Evolutionary conservation across 2,113 vertebrate species (phyloP).

Genomic region (Pantherophis guttatus): DNA sequence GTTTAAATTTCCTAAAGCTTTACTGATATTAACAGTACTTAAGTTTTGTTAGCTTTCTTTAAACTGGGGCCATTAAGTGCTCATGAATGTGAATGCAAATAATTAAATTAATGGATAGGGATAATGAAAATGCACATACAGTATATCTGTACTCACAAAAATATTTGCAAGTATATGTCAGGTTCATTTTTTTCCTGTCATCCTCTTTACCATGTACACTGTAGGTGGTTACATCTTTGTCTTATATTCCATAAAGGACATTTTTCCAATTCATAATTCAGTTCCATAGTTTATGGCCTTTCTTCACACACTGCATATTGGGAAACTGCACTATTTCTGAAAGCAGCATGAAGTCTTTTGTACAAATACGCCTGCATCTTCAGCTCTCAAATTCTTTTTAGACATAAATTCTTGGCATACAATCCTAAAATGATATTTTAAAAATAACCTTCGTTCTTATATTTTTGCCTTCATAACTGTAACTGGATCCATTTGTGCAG

Average conservation of each 20-base stretch:
- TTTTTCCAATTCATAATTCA: not conserved
- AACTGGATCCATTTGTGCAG: conserved; percentile 23
- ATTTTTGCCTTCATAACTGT: conserved; percentile 13
- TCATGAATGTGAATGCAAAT: not conserved
- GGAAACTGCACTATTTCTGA: not conserved
- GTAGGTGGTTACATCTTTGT: not conserved
- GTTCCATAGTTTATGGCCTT: not conserved
- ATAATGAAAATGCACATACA: not conserved
- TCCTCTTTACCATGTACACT: not conserved
- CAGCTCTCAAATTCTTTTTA: conserved; percentile 2
- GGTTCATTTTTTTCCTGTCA: not conserved
- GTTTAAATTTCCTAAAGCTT: not conserved
- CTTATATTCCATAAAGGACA: not conserved
- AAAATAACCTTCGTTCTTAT: not conserved
- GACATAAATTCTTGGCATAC: conserved; percentile 12
- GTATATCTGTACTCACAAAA: not conserved
- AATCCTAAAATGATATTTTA: conserved; percentile 1
- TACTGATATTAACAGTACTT: not conserved
- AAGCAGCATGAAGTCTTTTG: not conserved
- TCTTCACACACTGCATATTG: not conserved
- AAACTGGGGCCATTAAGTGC: not conserved
- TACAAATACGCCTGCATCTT: not conserved
- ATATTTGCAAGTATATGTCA: not conserved
- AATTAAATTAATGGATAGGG: not conserved
- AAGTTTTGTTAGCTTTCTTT: not conserved